A percentile compares a stretch with the other conserved stretches of the same genome.
These are phyloP conservation scores for Aramus guarauna DNA, from an alignment of 2,113 vertebrate genomes.

Conservation along the genomic window DNA sequence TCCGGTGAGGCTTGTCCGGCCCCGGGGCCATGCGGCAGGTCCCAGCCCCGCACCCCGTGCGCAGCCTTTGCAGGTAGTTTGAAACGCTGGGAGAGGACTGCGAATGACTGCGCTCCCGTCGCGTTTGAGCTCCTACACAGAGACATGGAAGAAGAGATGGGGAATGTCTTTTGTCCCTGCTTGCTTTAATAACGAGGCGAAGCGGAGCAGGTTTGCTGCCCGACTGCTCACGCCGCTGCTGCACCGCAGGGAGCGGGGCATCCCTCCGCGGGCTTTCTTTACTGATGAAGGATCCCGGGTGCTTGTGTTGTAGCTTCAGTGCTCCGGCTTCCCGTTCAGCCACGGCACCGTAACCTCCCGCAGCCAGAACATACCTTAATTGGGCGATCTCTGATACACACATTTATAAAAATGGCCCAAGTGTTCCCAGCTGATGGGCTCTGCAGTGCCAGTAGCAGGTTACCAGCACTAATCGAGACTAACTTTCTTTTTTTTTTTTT, in stretches of 20 bases:
- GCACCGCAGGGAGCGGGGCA: rapidly evolving
- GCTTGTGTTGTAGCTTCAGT: not conserved
- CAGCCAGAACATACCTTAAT: not conserved
- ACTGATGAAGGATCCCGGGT: not conserved
- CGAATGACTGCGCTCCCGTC: rapidly evolving
- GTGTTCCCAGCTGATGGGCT: rapidly evolving
- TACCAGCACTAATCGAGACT: not conserved
- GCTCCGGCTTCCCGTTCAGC: not conserved
- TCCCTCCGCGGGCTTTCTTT: rapidly evolving
- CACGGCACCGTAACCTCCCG: rapidly evolving
- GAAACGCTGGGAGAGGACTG: not conserved
- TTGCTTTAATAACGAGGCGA: rapidly evolving
- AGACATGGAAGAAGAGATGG: not conserved
- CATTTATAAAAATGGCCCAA: not conserved
- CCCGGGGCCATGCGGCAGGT: rapidly evolving
- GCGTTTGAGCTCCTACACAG: rapidly evolving
- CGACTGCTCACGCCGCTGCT: not conserved
- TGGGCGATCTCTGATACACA: not conserved
- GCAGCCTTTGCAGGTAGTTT: not conserved
- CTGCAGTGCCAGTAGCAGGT: not conserved
- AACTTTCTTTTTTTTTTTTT: not conserved
- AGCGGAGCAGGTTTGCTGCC: not conserved
- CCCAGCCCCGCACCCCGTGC: not conserved
- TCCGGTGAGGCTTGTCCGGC: rapidly evolving
- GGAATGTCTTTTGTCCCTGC: not conserved